Evolutionary conservation across 2,888 invertebrate genomes (phyloP), one percentile per base, ranked within the genome.

Genomic region (Pelosia muscerda): DNA sequence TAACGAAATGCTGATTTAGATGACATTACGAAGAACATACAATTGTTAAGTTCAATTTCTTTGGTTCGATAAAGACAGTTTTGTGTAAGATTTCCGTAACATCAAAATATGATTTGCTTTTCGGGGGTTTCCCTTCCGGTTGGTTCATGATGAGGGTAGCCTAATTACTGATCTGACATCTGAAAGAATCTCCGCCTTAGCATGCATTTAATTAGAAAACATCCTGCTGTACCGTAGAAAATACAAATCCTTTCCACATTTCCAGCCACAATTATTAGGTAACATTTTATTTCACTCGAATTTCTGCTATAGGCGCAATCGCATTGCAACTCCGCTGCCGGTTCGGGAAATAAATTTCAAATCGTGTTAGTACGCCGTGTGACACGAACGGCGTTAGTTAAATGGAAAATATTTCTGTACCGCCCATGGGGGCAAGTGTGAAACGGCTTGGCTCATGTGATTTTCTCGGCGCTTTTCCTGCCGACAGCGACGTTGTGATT

Each of bases 401-500:
- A 89, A 90, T 86, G 88, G 88, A 90, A 92, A 92, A 92, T 91
- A 92, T 92, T 92, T 88, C 87, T 88, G 86, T 90, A 87, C 88
- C 84, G 90, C 88, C 88, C 79, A 83, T 85, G 87, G 89, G 87
- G 83, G 86, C 81, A 82, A 86, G 87, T 83, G 87, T 81, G 82
- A 88, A 88, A 76, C 86, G 84, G 81, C 75, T 82, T 84, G 82
- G 83, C 79, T 90, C 87, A 89, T 88, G 77, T 84, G 87, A 92
- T 91, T 90, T 92, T 83, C 84, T 78, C 76, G 75, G 74, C 78
- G 77, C 77, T 83, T 82, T 83, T 81, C 73, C 72, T 69, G 64
- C 38, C 64, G 65, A 65, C 64, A 62, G 63, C 67, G 75, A 38
- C 63, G 63, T 56, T 34, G 55, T 63, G 69, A 79, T 79, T 79